Evolutionary conservation across 2,113 vertebrate genomes (phyloP), one percentile per base, ranked within the genome.

Genomic region (Micronycteris hirsuta): DNA sequence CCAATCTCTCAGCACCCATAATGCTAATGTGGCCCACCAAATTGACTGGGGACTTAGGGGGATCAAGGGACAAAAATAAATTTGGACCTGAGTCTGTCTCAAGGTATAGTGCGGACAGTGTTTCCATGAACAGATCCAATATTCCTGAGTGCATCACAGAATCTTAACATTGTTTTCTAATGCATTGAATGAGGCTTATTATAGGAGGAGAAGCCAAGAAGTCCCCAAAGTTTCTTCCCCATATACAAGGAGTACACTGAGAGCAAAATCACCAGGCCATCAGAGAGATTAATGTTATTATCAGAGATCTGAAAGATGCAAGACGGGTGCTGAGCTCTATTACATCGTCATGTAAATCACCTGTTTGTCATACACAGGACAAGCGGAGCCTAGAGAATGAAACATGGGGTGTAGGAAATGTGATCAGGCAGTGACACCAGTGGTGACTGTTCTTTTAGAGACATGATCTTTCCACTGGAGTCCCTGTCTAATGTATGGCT

Each of bases 261-360:
- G 85, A 65, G 36, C 3, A 68, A 91, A 89, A 52, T 83, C 20
- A 31, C 4, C 12, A 52, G 20, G n/a, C 9, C n/a, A 45, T 36
- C 1, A n/a, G 43, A 74, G 3, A 45, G 17, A 81, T 93, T 54
- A 84, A 11, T 24, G 14, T 73, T 74, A 83, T 7, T 17, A 43
- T 73, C 33, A 87, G 47, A 89, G 22, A 45, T 16, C 26, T 77
- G 68, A 87, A 87, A 90, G 36, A 83, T 16, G 20, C 17, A 47
- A 1, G 0, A 1, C 38, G 13, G 0, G 1, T 58, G 13, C 8
- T 52, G 9, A 22, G 45, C 36, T 95, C 47, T 73, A 4, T 11
- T 17, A 65, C 26, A 81, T 19, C 7, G 26, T 80, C 36, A 43
- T 49, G 2, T 33, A 87, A 93, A 74, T 80, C 43, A n/a, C 22